Evolutionary conservation across 2,797 vertebrate genomes (phyloP).

Genomic region (Manis pentadactyla): DNA sequence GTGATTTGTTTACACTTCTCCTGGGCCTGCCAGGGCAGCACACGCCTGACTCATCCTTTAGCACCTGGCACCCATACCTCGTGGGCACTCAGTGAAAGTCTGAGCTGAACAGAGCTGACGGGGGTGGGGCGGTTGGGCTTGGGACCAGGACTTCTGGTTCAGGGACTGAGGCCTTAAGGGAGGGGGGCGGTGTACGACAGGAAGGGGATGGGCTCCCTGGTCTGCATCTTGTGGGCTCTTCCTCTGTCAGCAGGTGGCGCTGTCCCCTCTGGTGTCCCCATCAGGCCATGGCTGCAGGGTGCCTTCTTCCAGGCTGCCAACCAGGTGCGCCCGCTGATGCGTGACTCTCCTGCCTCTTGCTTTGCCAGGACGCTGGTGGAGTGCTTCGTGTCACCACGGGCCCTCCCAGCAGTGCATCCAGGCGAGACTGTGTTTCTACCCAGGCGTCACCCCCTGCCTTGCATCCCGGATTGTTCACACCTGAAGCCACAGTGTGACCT

Average conservation of each 20-base stretch:
- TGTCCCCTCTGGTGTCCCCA: neutral
- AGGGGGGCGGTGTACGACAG: neutral
- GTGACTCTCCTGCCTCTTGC: neutral
- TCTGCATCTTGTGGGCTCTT: neutral
- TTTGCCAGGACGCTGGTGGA: constrained; percentile 73
- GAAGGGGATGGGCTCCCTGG: neutral
- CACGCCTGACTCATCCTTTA: neutral
- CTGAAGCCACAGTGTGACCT: constrained; percentile 67
- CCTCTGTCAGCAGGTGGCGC: constrained; percentile 38
- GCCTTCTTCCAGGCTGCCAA: neutral
- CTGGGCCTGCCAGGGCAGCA: neutral
- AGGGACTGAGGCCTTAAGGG: neutral
- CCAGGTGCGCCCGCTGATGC: fast-evolving
- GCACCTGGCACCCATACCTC: neutral
- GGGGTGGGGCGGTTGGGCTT: neutral
- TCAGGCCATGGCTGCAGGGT: fast-evolving
- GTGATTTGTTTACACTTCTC: neutral
- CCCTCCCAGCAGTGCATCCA: constrained; percentile 68
- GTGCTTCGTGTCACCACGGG: neutral
- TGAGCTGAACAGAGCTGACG: neutral
- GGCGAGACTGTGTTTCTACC: constrained; percentile 72
- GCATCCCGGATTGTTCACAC: constrained; percentile 5
- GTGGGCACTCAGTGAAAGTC: neutral
- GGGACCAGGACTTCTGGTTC: neutral
- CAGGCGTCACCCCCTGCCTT: neutral